Evolutionary conservation across 1,140 invertebrate species (phyloP).

Genomic region (Dreissena polymorpha): DNA sequence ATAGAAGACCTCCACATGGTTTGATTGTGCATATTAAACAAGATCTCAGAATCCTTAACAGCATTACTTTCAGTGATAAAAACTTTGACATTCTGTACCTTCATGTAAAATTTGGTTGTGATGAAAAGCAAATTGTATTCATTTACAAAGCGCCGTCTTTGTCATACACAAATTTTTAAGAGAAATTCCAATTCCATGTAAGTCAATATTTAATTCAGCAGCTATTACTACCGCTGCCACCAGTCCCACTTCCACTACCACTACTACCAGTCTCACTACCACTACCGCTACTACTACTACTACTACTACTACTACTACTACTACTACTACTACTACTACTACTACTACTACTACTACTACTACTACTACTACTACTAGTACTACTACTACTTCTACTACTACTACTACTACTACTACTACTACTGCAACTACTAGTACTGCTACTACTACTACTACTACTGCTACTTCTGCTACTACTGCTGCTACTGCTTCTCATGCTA

Average conservation of each 20-base stretch:
- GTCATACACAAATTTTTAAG: too few species aligned
- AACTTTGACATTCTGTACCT: too few species aligned
- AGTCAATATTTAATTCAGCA: too few species aligned
- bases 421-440: background rate
- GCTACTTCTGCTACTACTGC: background rate
- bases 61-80: too few species aligned
- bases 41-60: too few species aligned
- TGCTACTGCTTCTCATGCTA: background rate
- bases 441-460: constrained; percentile 2
- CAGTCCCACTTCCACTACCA: background rate
- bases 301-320: background rate
- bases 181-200: too few species aligned
- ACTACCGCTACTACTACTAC: background rate
- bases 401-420: constrained; percentile 2
- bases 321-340: constrained; percentile 2
- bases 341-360: constrained; percentile 2
- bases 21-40: too few species aligned
- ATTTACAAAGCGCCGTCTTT: too few species aligned
- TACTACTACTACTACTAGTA: constrained; percentile 1
- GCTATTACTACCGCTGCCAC: too few species aligned
- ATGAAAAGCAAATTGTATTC: too few species aligned
- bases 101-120: too few species aligned
- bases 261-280: background rate
- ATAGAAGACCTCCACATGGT: too few species aligned
- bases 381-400: background rate